phyloP scores from a whole-genome alignment of 2,113 vertebrate genomes.

The Natator depressus region DNA sequence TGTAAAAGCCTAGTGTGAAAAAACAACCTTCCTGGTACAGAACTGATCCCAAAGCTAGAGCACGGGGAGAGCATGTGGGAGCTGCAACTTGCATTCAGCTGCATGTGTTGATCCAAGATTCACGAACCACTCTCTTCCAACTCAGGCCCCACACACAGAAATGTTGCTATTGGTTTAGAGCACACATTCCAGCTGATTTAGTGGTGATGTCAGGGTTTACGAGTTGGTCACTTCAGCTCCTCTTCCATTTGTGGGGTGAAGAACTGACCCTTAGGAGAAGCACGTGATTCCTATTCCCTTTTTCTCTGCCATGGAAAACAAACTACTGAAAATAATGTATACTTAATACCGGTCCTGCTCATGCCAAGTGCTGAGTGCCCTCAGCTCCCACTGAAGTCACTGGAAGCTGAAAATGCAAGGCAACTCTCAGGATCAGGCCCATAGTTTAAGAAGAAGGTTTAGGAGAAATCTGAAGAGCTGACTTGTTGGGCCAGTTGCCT shows the following conservation, averaged over 20 bases:
- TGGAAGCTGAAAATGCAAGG: neutral
- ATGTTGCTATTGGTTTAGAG: accelerated
- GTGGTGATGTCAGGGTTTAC: neutral
- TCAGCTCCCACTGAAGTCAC: neutral
- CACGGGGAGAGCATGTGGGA: neutral
- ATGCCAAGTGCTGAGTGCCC: neutral
- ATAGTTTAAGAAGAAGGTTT: neutral
- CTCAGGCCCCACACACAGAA: neutral
- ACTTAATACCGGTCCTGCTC: accelerated
- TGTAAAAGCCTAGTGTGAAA: neutral
- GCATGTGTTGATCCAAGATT: neutral
- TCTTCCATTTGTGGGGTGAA: neutral
- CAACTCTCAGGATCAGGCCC: neutral
- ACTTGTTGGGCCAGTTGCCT: accelerated
- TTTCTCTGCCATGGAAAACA: neutral
- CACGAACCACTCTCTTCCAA: neutral
- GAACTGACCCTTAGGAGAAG: neutral
- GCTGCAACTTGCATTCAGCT: neutral
- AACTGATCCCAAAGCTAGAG: neutral
- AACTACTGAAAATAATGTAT: neutral
- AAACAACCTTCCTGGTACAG: neutral
- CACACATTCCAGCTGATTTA: accelerated
- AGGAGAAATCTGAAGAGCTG: neutral
- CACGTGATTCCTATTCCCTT: neutral
- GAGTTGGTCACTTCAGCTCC: neutral